phyloP scores from a whole-genome alignment of 2,797 vertebrate genomes.

The Sebastes variabilis region DNA sequence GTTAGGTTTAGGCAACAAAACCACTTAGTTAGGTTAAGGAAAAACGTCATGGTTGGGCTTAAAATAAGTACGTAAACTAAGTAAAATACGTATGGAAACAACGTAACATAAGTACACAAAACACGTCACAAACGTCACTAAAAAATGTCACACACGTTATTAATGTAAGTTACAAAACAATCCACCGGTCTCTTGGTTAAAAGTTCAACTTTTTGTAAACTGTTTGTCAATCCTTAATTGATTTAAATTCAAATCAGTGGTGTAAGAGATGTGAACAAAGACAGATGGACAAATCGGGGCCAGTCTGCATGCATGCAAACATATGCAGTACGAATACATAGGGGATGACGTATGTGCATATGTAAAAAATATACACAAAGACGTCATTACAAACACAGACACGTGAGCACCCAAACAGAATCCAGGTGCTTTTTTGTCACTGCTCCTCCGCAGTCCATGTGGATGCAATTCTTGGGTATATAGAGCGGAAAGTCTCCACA shows the following conservation, averaged over 20 bases:
- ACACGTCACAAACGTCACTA: too few species aligned
- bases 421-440: conserved; percentile 29
- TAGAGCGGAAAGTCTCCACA: conserved; percentile 77
- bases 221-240: not conserved
- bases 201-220: too few species aligned
- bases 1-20: too few species aligned
- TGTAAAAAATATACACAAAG: not conserved
- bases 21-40: too few species aligned
- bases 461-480: conserved; percentile 74
- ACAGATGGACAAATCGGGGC: not conserved
- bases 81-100: too few species aligned
- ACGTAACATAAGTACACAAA: too few species aligned
- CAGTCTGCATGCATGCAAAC: not conserved
- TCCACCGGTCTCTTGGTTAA: too few species aligned
- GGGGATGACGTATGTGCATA: not conserved
- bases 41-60: too few species aligned
- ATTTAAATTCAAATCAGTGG: not conserved
- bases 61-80: too few species aligned
- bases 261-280: not conserved
- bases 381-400: conserved; percentile 5
- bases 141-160: too few species aligned
- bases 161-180: too few species aligned
- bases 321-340: not conserved
- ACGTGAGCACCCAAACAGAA: conserved; percentile 32
- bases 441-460: conserved; percentile 58